These are phyloP conservation scores for Apis florea DNA, from an alignment of 1,140 invertebrate species.

Conservation along the genomic window DNA sequence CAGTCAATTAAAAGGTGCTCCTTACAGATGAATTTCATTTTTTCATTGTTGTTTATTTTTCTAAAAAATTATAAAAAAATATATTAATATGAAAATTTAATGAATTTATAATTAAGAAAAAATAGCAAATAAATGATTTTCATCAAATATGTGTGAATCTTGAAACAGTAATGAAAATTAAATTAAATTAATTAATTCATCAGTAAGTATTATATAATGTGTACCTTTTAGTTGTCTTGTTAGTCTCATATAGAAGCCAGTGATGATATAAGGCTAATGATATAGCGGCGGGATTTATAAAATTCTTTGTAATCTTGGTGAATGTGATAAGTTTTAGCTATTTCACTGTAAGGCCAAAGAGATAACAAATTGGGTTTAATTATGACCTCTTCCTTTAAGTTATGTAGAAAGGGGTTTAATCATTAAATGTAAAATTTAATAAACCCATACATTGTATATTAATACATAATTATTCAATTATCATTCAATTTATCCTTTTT, in stretches of 20 bases:
- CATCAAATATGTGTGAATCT: background rate
- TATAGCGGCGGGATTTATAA: constrained; percentile 71
- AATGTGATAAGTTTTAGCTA: constrained; percentile 67
- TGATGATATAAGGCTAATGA: constrained; percentile 78
- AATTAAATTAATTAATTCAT: constrained; percentile 58
- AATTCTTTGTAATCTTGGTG: constrained; percentile 81
- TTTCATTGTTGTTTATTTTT: background rate
- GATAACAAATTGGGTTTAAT: constrained; percentile 72
- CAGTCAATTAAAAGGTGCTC: constrained; percentile 69
- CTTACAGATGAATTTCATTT: constrained; percentile 68
- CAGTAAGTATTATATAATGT: constrained; percentile 45
- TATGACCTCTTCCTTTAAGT: constrained; percentile 59
- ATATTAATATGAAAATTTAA: background rate
- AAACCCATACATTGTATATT: constrained; percentile 49
- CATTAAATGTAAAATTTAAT: constrained; percentile 41
- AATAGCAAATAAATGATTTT: background rate
- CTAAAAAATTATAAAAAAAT: background rate
- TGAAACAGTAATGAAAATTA: background rate
- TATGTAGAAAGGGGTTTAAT: constrained; percentile 45
- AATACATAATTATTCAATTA: constrained; percentile 27
- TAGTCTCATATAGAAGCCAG: constrained; percentile 70
- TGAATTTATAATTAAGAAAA: constrained; percentile 3
- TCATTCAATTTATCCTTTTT: constrained; percentile 26
- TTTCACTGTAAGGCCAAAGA: constrained; percentile 80
- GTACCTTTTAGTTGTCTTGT: constrained; percentile 60